These are phyloP conservation scores for Oxygymnocypris stewartii DNA, from an alignment of 2,113 vertebrate genomes.

Conservation along the genomic window DNA sequence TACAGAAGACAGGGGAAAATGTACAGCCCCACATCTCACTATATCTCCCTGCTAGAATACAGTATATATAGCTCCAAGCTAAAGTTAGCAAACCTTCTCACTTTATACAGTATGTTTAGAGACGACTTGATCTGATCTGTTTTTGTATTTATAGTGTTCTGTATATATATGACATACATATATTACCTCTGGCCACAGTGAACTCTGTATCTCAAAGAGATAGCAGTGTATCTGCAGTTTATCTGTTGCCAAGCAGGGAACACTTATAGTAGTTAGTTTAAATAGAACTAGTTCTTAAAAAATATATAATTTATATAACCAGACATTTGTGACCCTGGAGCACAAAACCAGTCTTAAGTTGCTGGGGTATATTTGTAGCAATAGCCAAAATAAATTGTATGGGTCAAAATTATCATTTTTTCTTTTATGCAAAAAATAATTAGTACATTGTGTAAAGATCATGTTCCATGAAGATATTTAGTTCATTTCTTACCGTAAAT, in stretches of 20 bases:
- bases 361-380: too few species aligned
- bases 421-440: too few species aligned
- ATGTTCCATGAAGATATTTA: too few species aligned
- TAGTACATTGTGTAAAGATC: too few species aligned
- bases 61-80: not conserved
- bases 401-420: too few species aligned
- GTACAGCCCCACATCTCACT: not conserved
- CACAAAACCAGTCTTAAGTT: too few species aligned
- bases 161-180: not conserved
- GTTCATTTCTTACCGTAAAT: too few species aligned
- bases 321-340: not conserved
- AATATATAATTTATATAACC: not conserved
- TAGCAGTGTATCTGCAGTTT: not conserved
- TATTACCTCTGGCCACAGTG: not conserved
- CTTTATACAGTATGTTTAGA: conserved; percentile 12
- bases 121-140: not conserved
- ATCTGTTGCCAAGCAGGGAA: not conserved
- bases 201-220: not conserved
- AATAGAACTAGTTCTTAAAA: not conserved
- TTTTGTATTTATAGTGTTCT: conserved; percentile 10
- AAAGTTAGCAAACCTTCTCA: not conserved
- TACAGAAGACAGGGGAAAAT: not conserved
- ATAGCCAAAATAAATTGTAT: too few species aligned
- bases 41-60: not conserved
- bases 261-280: not conserved